Conservation (phyloP, 1,140 invertebrate species). For the Drosophila aff. region DNA sequence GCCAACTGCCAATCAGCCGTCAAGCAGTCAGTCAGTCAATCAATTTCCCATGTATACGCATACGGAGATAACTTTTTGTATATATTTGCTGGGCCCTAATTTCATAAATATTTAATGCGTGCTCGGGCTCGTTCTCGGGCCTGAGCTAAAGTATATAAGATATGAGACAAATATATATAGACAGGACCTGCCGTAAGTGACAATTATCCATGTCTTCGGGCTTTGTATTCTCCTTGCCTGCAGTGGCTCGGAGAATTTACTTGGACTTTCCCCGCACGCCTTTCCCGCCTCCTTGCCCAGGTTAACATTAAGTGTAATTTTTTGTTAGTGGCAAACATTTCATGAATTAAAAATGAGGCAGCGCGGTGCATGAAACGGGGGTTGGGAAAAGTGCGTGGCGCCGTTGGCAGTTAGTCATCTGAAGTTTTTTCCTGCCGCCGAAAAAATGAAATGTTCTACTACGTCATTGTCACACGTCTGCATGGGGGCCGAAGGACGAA, state of each 20-base stretch:
- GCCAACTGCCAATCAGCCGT: slow-evolving; percentile 57
- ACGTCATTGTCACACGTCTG: slow-evolving; percentile 64
- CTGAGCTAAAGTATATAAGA: slow-evolving; percentile 28
- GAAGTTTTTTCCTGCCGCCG: slow-evolving; percentile 40
- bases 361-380: not conserved
- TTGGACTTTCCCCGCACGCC: slow-evolving; percentile 8
- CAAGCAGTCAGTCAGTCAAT: slow-evolving; percentile 57
- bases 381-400: slow-evolving; percentile 49
- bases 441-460: slow-evolving; percentile 64
- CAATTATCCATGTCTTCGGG: slow-evolving; percentile 50
- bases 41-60: slow-evolving; percentile 44
- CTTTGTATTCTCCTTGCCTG: slow-evolving; percentile 9
- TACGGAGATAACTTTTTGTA: slow-evolving; percentile 27
- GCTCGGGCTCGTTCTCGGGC: not conserved
- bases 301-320: slow-evolving; percentile 65
- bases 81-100: slow-evolving; percentile 31
- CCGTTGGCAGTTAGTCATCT: slow-evolving; percentile 60
- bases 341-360: slow-evolving; percentile 62
- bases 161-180: slow-evolving; percentile 41
- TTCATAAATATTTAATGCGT: slow-evolving; percentile 62
- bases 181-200: slow-evolving; percentile 55
- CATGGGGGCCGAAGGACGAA: slow-evolving; percentile 6
- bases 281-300: slow-evolving; percentile 8
- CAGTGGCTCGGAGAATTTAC: slow-evolving; percentile 37
- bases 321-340: slow-evolving; percentile 67